Conservation (phyloP, 2,797 vertebrate species). For the Anas georgica region DNA sequence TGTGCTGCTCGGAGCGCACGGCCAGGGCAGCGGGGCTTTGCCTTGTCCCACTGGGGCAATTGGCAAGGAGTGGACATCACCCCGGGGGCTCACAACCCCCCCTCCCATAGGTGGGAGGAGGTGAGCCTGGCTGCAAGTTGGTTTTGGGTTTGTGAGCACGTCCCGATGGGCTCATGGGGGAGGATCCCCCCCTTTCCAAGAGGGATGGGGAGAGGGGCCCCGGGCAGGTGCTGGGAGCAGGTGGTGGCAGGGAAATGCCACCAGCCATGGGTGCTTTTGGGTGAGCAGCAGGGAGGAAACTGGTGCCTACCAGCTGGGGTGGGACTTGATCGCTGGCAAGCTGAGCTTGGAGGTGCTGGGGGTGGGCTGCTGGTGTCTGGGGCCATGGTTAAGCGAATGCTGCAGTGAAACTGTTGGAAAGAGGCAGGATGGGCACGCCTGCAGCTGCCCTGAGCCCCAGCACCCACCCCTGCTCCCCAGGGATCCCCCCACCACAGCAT, state of each 20-base stretch:
- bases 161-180: not conserved
- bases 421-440: accelerated
- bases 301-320: not conserved
- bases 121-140: not conserved
- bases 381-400: not conserved
- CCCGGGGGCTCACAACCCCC: not conserved
- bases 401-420: not conserved
- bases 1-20: not conserved
- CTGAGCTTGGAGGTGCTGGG: not conserved
- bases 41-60: not conserved
- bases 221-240: not conserved
- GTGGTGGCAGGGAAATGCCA: not conserved
- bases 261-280: not conserved
- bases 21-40: not conserved
- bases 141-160: not conserved
- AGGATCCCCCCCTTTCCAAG: not conserved
- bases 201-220: not conserved
- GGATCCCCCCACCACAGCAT: not conserved
- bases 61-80: not conserved
- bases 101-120: not conserved
- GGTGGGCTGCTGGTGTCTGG: not conserved
- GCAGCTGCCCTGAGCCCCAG: not conserved
- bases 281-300: not conserved
- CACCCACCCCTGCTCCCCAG: accelerated
- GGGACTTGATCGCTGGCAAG: not conserved